Base-by-base conservation (phyloP, 1,140 invertebrate genomes). In the Neodiprion virginianus region DNA sequence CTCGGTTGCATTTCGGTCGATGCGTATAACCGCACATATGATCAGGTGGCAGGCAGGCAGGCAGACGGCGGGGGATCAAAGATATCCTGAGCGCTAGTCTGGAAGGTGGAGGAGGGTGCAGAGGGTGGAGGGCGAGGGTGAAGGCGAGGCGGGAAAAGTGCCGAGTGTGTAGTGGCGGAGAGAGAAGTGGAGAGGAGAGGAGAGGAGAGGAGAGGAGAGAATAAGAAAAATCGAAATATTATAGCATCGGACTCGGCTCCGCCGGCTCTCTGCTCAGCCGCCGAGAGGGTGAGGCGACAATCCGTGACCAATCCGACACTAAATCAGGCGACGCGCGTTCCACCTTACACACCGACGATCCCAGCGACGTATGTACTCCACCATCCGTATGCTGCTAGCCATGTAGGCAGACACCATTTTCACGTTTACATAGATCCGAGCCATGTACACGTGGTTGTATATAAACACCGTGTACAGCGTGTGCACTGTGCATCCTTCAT, bases 231-330 rank as follows among this genome's bases (percentile, higher is more conserved):
- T 17, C 48, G 48, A 49, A 69, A 69, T 80, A 80, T 79, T 80
- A 80, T 80, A 74, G 74, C 76, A 61, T 61, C 53, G 53, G 53
- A 12, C 11, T 14, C 53, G 69, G 69, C 71, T 77, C 65, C 50
- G 47, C 67, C 67, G 48, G 66, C 70, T 72, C 69, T 74, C 74
- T 74, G 50, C 8, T 40, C 48, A 69, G 48, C 61, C 53, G 71
- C 71, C 77, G 73, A 76, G 75, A 82, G 83, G 77, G 79, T 82
- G 80, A 84, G 82, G 82, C 82, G 83, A 85, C 83, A 85, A 84
- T 79, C 83, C 83, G 82, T 85, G 83, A 85, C 83, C 83, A 85
- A 85, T 85, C 83, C 82, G 78, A 82, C 83, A 81, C 83, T 85
- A 85, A 85, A 85, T 85, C 83, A 85, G 82, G 82, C 79, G 83